Percentiles rank a stretch among this genome's conserved stretches.
Conservation (phyloP, 2,113 vertebrate species). For the Cynoglossus semilaevis region DNA sequence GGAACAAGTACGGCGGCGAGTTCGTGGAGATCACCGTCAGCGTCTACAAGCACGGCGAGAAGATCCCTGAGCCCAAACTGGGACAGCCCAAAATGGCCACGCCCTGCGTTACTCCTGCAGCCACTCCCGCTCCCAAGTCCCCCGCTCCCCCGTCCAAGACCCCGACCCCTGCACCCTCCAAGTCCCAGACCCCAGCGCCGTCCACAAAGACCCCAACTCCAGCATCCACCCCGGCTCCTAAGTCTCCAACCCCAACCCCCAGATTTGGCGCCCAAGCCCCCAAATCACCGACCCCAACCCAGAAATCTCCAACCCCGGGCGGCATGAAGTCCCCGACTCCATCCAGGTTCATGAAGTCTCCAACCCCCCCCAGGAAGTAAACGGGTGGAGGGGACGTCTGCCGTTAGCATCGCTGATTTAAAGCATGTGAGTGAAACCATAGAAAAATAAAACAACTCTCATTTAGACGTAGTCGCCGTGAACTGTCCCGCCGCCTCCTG, state of each 20-base stretch:
- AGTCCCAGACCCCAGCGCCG: conserved; percentile 61
- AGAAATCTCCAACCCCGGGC: conserved; percentile 54
- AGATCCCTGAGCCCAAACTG: conserved; percentile 81
- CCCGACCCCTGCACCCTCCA: conserved; percentile 57
- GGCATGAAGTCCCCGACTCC: conserved; percentile 32
- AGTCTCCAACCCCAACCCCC: conserved; percentile 36
- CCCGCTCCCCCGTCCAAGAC: conserved; percentile 58
- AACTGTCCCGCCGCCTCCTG: neutral
- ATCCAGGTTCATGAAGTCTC: conserved; percentile 32
- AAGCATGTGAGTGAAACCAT: conserved; percentile 57
- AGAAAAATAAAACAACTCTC: conserved; percentile 4
- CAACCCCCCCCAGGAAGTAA: conserved; percentile 69
- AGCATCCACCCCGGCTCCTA: conserved; percentile 49
- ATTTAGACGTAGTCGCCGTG: conserved; percentile 32
- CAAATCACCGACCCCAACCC: neutral
- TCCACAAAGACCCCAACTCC: conserved; percentile 65
- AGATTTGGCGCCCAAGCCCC: neutral
- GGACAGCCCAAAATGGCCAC: conserved; percentile 74
- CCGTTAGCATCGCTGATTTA: conserved; percentile 9
- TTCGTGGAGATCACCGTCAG: conserved; percentile 96
- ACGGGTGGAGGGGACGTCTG: conserved; percentile 4
- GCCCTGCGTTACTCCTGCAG: neutral
- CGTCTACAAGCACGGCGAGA: conserved; percentile 91
- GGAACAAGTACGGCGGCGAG: conserved; percentile 96
- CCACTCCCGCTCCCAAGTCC: conserved; percentile 50